phyloP scores from a whole-genome alignment of 2,113 vertebrate genomes.

The Eulacestoma nigropectus region DNA sequence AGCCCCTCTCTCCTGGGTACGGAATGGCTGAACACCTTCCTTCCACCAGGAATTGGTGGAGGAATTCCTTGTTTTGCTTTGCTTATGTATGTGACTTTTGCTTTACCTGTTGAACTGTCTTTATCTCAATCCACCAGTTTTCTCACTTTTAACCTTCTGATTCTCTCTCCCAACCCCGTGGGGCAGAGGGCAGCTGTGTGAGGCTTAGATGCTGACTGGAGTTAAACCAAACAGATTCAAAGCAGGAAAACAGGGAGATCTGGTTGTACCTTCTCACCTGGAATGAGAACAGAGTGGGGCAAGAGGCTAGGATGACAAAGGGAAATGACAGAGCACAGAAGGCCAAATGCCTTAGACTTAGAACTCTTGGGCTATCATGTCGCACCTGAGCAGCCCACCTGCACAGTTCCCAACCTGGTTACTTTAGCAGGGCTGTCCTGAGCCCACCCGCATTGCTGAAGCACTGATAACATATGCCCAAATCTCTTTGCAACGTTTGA shows the following conservation, averaged over 20 bases:
- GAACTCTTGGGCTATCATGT: neutral
- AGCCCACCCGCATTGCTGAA: neutral
- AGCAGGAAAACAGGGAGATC: neutral
- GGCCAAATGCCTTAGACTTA: neutral
- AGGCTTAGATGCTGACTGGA: neutral
- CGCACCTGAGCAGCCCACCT: neutral
- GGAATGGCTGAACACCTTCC: neutral
- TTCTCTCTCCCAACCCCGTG: neutral
- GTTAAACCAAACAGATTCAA: neutral
- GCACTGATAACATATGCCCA: neutral
- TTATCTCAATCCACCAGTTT: neutral
- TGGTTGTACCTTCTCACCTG: neutral
- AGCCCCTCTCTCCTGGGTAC: neutral
- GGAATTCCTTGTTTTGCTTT: neutral
- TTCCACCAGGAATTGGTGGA: neutral
- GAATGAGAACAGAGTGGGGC: rapidly evolving
- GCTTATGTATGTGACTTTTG: neutral
- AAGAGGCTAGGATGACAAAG: neutral
- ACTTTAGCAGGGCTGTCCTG: neutral
- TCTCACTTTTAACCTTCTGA: neutral
- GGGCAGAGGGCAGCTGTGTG: neutral
- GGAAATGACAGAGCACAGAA: neutral
- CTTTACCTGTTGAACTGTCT: neutral
- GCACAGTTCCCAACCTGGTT: neutral
- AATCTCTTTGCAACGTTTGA: neutral